Evolutionary conservation across 2,888 invertebrate genomes (phyloP).

Genomic region (Seira sanloemensis): DNA sequence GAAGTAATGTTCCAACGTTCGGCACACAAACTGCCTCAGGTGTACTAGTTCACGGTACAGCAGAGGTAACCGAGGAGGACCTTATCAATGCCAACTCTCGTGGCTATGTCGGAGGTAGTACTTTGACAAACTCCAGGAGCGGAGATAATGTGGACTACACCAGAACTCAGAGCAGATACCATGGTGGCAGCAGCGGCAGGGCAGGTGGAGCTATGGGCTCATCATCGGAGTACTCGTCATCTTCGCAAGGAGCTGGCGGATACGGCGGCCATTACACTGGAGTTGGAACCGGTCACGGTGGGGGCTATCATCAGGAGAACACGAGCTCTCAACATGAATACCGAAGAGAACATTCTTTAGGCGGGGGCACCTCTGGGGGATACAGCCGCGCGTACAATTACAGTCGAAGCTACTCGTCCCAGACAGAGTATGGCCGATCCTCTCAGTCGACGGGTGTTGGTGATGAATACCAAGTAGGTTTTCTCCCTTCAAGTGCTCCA

Average conservation of each 20-base stretch:
- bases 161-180: background rate
- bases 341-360: constrained; percentile 53
- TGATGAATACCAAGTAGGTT: constrained; percentile 69
- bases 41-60: background rate
- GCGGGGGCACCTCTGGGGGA: constrained; percentile 60
- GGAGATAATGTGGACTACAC: constrained; percentile 24
- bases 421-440: constrained; percentile 49
- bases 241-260: background rate
- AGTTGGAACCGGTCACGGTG: constrained; percentile 56
- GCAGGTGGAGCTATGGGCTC: background rate
- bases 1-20: background rate
- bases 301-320: constrained; percentile 38
- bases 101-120: background rate
- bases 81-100: background rate
- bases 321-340: constrained; percentile 60
- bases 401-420: constrained; percentile 56
- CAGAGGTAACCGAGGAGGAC: background rate
- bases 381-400: constrained; percentile 65
- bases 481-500: background rate
- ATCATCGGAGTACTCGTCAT: background rate
- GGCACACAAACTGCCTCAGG: constrained; percentile 9
- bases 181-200: background rate
- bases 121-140: background rate
- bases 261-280: constrained; percentile 9
- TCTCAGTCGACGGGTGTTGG: constrained; percentile 29